Evolutionary conservation across 1,140 invertebrate species (phyloP), one percentile per base, ranked within the genome.

Genomic region (Amphibalanus amphitrite): DNA sequence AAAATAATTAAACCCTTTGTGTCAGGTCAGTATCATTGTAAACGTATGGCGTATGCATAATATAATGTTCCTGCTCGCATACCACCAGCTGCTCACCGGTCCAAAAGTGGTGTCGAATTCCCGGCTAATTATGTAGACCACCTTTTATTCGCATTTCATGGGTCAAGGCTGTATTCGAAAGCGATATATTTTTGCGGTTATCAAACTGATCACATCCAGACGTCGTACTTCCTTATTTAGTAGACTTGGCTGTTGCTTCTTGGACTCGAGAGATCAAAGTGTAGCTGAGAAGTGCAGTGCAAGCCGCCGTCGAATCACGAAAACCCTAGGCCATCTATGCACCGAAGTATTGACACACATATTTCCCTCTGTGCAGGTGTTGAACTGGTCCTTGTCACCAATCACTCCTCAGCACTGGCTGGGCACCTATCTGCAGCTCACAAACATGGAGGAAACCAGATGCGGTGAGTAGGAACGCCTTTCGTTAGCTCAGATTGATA

Each of bases 331-430:
- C 13, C 47, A 15, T 59, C 13, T 59, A 25, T 59, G 47, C 13
- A 59, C 25, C 13, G 13, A 25, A 15, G 47, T 59, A 25, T 82
- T n/a, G n/a, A n/a, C n/a, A 38, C 38, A 38, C 38, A 38, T 65
- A 25, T 65, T 8, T 23, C 6, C 64, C 23, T 65, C 10, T 65
- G 4, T 23, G 82, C 77, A 86, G 83, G 79, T 80, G 30, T 81
- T 99, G 17, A 88, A 90, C 17, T 99, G 96, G 95, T 89, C 89
- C 77, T 85, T 97, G 15, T 89, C 88, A n/a, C 90, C 94, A 0
- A 86, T 97, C 68, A 98, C 95, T 0, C 84, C 88, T 0, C 92
- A 90, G 77, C 86, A 86, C 65, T 99, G 96, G 96, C 80, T 98
- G 4, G 93, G 89, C 75, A 83, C 95, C 10, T 98, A 91, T 80